A percentile compares a stretch with the other conserved stretches of the same genome.
These are phyloP conservation scores for Sarcophaga rosellei DNA, from an alignment of 2,888 invertebrate genomes.

Conservation along the genomic window DNA sequence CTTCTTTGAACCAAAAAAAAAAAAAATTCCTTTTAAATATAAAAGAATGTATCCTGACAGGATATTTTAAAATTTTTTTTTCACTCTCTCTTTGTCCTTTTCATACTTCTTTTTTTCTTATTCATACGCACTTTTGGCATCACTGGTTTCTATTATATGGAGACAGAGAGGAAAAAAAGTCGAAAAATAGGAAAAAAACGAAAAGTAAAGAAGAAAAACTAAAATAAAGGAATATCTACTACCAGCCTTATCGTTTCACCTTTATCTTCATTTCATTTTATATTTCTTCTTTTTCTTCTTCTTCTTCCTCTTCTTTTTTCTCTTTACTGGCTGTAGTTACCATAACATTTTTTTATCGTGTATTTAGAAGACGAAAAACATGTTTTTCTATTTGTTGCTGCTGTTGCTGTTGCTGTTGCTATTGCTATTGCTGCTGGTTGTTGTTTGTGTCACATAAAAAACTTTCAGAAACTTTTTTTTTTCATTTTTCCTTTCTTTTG, in stretches of 20 bases:
- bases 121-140: conserved; percentile 39
- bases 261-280: not conserved
- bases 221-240: not conserved
- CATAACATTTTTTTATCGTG: conserved; percentile 40
- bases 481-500: conserved; percentile 49
- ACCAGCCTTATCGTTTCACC: conserved; percentile 43
- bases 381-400: conserved; percentile 25
- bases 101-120: not conserved
- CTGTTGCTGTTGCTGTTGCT: conserved; percentile 23
- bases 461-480: conserved; percentile 2
- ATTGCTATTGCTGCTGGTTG: conserved; percentile 19
- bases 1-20: too few relatives aligned
- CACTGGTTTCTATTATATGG: conserved; percentile 19
- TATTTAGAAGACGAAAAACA: conserved; percentile 25
- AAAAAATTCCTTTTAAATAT: too few relatives aligned
- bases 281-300: conserved; percentile 11
- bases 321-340: not conserved
- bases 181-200: not conserved
- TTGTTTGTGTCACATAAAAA: conserved; percentile 21
- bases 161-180: too few relatives aligned
- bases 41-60: conserved; percentile 13
- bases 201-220: not conserved
- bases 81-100: conserved; percentile 16
- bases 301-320: not conserved
- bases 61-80: conserved; percentile 31